Percentiles rank a stretch among this genome's conserved stretches.
Evolutionary conservation across 2,797 vertebrate species (phyloP).

Genomic region (Bucorvus abyssinicus): DNA sequence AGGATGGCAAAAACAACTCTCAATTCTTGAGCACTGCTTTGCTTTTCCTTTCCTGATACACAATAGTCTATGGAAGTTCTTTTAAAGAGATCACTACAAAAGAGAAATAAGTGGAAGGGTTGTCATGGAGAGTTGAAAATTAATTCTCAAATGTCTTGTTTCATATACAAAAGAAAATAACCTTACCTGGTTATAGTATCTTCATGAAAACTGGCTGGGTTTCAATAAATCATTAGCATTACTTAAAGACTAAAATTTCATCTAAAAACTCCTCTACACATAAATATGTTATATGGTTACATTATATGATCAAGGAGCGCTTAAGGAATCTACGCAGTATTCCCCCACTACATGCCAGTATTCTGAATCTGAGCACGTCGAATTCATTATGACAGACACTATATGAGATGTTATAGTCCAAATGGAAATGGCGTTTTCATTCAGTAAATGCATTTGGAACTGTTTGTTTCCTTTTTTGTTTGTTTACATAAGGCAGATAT

Average conservation of each 20-base stretch:
- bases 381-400: not conserved
- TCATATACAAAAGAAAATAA: not conserved
- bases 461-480: not conserved
- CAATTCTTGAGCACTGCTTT: rapidly evolving
- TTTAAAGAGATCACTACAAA: not conserved
- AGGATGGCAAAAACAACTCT: not conserved
- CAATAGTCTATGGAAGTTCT: rapidly evolving
- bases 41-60: not conserved
- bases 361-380: not conserved
- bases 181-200: not conserved
- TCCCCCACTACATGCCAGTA: not conserved
- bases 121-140: not conserved
- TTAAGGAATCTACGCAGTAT: not conserved
- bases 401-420: not conserved
- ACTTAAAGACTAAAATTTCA: not conserved
- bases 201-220: not conserved
- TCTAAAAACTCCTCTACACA: not conserved
- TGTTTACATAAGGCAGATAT: not conserved
- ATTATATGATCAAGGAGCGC: not conserved
- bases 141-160: not conserved
- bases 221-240: not conserved
- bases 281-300: not conserved
- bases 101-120: not conserved
- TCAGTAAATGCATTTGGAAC: not conserved
- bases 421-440: not conserved